Evolutionary conservation across 2,113 vertebrate species (phyloP).

Genomic region (Scomber colias): DNA sequence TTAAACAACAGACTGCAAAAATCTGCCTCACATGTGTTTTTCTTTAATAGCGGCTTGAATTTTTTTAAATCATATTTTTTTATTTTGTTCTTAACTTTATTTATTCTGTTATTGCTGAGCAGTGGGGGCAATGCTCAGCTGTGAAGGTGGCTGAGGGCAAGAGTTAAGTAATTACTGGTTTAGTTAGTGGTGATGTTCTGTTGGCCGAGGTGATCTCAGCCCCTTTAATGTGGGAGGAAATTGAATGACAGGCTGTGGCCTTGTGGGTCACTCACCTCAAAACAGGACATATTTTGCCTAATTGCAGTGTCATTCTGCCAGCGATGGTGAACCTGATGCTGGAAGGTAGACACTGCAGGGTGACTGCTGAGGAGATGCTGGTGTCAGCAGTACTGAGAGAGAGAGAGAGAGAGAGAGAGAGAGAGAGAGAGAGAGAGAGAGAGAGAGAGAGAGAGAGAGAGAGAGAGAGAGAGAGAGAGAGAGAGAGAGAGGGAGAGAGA

Average conservation of each 20-base stretch:
- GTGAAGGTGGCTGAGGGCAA: neutral
- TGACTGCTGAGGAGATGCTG: slow-evolving; percentile 52
- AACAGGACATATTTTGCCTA: slow-evolving; percentile 41
- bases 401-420: neutral
- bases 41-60: too few relatives aligned
- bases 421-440: neutral
- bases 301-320: slow-evolving; percentile 48
- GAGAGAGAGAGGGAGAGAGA: neutral
- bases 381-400: slow-evolving; percentile 54
- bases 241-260: slow-evolving; percentile 13
- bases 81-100: neutral
- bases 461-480: neutral
- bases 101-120: neutral
- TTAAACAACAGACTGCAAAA: too few relatives aligned
- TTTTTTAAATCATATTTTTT: neutral
- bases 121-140: neutral
- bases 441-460: slow-evolving; percentile 13
- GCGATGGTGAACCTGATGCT: slow-evolving; percentile 52
- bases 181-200: neutral
- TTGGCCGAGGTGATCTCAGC: slow-evolving; percentile 1
- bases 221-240: slow-evolving; percentile 11
- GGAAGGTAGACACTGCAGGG: slow-evolving; percentile 27
- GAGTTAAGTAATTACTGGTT: neutral
- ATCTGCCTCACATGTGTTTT: too few relatives aligned
- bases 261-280: slow-evolving; percentile 36